phyloP scores from a whole-genome alignment of 2,113 vertebrate species.

The Pseudopodoces humilis region DNA sequence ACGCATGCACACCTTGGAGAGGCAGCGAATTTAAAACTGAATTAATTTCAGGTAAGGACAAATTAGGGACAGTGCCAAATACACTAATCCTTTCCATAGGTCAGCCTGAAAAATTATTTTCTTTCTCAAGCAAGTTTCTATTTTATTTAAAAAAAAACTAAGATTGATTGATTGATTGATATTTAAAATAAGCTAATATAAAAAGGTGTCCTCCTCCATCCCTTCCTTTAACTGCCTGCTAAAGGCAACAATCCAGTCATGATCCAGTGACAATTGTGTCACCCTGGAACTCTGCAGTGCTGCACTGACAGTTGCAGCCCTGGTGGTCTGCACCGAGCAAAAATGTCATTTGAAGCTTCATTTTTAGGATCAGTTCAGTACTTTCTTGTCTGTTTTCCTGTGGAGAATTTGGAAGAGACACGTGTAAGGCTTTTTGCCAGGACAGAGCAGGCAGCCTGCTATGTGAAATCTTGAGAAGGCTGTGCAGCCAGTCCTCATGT shows the following conservation, averaged over 20 bases:
- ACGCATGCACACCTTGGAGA: background rate
- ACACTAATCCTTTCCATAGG: background rate
- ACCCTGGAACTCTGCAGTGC: background rate
- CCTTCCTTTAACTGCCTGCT: background rate
- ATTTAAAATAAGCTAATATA: background rate
- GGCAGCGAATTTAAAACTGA: background rate
- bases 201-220: background rate
- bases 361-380: background rate
- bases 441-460: background rate
- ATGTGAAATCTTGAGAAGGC: background rate
- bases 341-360: background rate
- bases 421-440: background rate
- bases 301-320: background rate
- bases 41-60: background rate
- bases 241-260: background rate
- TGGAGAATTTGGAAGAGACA: background rate
- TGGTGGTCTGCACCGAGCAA: background rate
- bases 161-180: background rate
- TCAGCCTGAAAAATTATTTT: background rate
- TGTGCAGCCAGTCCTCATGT: rapidly evolving
- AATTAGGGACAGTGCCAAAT: background rate
- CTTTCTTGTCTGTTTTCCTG: background rate
- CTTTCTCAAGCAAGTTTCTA: background rate
- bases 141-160: background rate
- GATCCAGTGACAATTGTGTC: background rate